These are phyloP conservation scores for Nomada fabriciana DNA, from an alignment of 2,888 invertebrate species.

Conservation along the genomic window DNA sequence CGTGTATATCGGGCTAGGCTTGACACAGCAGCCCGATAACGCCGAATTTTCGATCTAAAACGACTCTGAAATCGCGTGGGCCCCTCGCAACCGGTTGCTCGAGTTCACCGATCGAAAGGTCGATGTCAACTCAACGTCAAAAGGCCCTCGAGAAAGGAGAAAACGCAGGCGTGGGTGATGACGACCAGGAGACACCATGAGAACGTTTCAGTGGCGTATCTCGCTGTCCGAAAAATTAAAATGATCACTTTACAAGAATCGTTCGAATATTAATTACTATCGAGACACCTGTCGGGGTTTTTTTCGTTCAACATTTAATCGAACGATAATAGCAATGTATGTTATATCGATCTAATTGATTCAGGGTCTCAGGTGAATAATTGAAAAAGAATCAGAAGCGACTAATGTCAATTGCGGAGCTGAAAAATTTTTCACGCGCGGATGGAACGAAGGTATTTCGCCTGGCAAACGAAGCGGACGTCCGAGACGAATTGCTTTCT, in stretches of 20 bases:
- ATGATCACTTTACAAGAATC: not conserved
- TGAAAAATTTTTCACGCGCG: too few species aligned
- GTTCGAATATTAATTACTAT: too few species aligned
- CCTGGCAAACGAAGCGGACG: slow-evolving; percentile 23
- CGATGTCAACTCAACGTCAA: slow-evolving; percentile 47
- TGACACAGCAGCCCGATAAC: slow-evolving; percentile 19
- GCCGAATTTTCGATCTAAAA: slow-evolving; percentile 18
- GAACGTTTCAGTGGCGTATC: slow-evolving; percentile 56
- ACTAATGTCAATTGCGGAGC: too few species aligned
- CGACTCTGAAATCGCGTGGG: not conserved
- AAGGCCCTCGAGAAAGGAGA: slow-evolving; percentile 44
- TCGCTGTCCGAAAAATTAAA: not conserved
- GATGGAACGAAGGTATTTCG: slow-evolving; percentile 20
- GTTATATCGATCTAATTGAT: not conserved
- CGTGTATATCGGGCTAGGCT: slow-evolving; percentile 50
- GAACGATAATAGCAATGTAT: too few species aligned
- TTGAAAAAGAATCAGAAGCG: not conserved
- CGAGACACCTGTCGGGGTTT: too few species aligned
- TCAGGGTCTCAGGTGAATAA: not conserved
- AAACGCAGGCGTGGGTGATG: slow-evolving; percentile 56
- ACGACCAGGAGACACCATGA: slow-evolving; percentile 40
- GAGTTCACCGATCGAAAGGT: slow-evolving; percentile 24
- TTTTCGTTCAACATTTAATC: too few species aligned
- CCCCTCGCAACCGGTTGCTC: not conserved
- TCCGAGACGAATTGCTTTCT: slow-evolving; percentile 5